These are phyloP conservation scores for Mirza zaza DNA, from an alignment of 2,113 vertebrate species.

Conservation along the genomic window DNA sequence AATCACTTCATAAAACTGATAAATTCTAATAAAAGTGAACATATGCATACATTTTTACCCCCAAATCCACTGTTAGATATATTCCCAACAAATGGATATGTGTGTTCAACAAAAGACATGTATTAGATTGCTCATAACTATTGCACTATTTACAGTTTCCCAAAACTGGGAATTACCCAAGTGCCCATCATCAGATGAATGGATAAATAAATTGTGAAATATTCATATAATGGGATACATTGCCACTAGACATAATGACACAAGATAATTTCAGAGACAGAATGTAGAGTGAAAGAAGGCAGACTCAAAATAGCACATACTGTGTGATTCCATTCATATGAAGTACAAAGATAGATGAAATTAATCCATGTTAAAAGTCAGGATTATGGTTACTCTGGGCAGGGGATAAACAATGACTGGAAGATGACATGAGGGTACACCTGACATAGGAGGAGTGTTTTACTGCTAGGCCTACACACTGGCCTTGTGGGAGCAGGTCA, in stretches of 20 bases:
- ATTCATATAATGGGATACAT: neutral
- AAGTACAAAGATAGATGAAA: neutral
- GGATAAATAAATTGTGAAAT: neutral
- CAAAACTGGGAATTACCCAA: neutral
- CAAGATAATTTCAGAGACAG: neutral
- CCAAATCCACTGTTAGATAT: neutral
- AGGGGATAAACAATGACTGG: neutral
- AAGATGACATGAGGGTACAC: neutral
- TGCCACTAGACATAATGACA: neutral
- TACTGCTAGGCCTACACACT: neutral
- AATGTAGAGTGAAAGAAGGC: neutral
- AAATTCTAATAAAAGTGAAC: neutral
- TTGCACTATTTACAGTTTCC: neutral
- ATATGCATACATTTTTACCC: neutral
- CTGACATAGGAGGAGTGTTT: neutral
- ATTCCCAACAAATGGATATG: neutral
- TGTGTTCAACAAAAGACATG: neutral
- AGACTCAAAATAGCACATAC: neutral
- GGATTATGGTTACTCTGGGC: neutral
- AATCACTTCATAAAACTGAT: neutral
- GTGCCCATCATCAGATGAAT: neutral
- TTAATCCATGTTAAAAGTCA: neutral
- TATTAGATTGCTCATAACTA: neutral
- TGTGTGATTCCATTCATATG: neutral
- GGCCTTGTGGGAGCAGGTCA: neutral